phyloP scores from a whole-genome alignment of 2,888 invertebrate species.

The Heliconius sara region DNA sequence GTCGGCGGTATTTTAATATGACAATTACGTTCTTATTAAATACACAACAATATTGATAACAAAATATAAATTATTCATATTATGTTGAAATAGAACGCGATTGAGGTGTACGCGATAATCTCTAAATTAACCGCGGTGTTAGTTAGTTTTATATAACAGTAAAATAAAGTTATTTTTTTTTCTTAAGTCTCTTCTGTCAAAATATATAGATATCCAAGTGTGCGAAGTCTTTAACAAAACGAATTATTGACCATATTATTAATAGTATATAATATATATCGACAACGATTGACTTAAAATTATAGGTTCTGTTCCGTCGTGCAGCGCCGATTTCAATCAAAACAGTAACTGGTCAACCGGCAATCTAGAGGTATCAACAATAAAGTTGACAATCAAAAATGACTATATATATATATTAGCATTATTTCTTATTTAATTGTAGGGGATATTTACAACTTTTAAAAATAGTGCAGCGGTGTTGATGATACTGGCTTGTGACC shows the following conservation, averaged over 20 bases:
- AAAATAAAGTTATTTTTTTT: no score
- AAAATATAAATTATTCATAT: no score
- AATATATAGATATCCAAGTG: neutral
- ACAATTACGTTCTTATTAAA: conserved; percentile 49
- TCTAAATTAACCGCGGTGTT: no score
- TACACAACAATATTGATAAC: neutral
- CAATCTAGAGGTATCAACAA: conserved; percentile 57
- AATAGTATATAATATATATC: conserved; percentile 19
- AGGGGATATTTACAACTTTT: neutral
- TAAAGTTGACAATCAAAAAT: conserved; percentile 62
- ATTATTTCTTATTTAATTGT: neutral
- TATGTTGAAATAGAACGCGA: no score
- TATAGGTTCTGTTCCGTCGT: conserved; percentile 69
- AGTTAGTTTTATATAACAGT: no score
- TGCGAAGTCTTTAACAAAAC: conserved; percentile 7
- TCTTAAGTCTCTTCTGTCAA: no score
- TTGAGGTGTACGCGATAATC: no score
- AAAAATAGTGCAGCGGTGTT: no score
- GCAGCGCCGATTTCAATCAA: conserved; percentile 64
- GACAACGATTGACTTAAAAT: conserved; percentile 58
- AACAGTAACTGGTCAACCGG: conserved; percentile 57
- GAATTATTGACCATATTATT: conserved; percentile 28
- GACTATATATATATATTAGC: no score
- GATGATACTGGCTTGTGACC: neutral
- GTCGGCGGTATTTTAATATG: conserved; percentile 60